Evolutionary conservation across 2,888 invertebrate species (phyloP), one percentile per base, ranked within the genome.

Genomic region (Napeogenes sylphis): DNA sequence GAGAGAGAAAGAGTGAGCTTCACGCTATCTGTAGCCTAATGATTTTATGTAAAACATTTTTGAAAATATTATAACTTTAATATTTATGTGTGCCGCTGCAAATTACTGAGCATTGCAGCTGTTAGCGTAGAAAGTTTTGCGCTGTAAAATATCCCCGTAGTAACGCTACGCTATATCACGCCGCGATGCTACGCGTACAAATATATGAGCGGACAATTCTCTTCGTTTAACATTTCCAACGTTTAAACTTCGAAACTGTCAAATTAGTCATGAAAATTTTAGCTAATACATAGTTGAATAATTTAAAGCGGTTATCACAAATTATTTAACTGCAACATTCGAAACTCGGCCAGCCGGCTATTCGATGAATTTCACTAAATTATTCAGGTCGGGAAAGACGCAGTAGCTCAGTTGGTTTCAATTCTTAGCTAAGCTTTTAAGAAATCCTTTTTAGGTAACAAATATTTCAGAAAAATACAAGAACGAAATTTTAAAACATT

Each of bases 311-410:
- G 84, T 85, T 86, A 86, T 87, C 82, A 82, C 83, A 83, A 89
- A 87, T 86, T 84, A 89, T 87, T 86, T 84, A 83, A 83, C 79
- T 83, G 85, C 81, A 82, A 84, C 82, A 84, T 84, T 88, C 84
- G 87, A 88, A 84, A 83, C 83, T 79, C 80, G 83, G 86, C 84
- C 85, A 86, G 80, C 77, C 76, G 79, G 68, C 69, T 81, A 81
- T 82, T 82, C 82, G 79, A 74, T 76, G 82, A 80, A 83, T 84
- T 85, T 81, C 79, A 80, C 82, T 84, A 80, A 87, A 85, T 85
- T 86, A 88, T 87, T 84, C 85, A 85, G 85, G 83, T 82, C 82
- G 84, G 79, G 81, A 76, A 82, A 85, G 83, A 87, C 88, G 81
- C 87, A 85, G 74, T 79, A 61, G 12, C 80, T 84, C 83, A 82